Base-by-base conservation (phyloP, 1,140 invertebrate genomes). In the Zophobas morio region DNA sequence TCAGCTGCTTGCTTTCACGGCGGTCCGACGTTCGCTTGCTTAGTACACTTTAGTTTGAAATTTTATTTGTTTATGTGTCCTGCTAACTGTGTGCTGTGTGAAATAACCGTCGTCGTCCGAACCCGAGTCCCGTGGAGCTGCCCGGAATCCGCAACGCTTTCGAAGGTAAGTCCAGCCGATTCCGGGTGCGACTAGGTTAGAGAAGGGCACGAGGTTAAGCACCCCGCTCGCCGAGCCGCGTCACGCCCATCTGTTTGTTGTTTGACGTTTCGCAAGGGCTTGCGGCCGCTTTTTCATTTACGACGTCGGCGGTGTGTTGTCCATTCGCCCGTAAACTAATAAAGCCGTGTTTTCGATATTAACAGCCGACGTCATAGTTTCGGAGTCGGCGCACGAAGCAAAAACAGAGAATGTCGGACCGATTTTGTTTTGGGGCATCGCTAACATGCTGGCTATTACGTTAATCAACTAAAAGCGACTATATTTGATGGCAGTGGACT, bases 1-100 rank as follows among this genome's bases (percentile, higher is more conserved):
- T 84, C 84, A 84, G 81, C 84, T 84, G 84, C 84, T 84, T 82
- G 84, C 84, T 84, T 84, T 78, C 80, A 84, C 82, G 73, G 81
- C 81, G 79, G 78, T 83, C 76, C 82, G 80, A 82, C 82, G 82
- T 84, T 78, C 78, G 82, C 83, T 83, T 84, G 84, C 84, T 84
- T 84, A 83, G 82, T 84, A 82, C 80, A 82, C 77, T 84, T 84
- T 84, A 84, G 82, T 84, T 84, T 84, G 46, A 81, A 83, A 75
- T 80, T 84, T 84, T 82, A 83, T 84, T 85, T 84, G 82, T 85
- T 85, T 84, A 83, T 83, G 83, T 83, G 82, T 81, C 78, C 78
- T 82, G 84, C 83, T 80, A 78, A 81, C 75, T 79, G 83, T 83
- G 84, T 83, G 81, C 78, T 81, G 82, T 82, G 82, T 78, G 75